These are phyloP conservation scores for Lycia hirtaria DNA, from an alignment of 2,888 invertebrate genomes.

Conservation along the genomic window DNA sequence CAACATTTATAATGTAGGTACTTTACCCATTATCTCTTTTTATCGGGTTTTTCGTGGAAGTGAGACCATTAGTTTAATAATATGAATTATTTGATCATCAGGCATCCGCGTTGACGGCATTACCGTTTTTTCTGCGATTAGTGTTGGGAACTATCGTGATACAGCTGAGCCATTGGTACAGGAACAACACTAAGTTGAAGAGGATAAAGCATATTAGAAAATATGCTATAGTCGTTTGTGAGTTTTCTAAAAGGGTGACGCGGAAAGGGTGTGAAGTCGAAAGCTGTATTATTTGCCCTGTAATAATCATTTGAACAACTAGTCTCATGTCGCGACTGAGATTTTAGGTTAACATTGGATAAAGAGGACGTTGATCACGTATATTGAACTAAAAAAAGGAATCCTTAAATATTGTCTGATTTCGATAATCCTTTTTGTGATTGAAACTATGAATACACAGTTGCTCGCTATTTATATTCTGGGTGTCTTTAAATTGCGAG, in stretches of 20 bases:
- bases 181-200: conserved; percentile 55
- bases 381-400: no score
- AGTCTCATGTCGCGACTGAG: no score
- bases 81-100: conserved; percentile 45
- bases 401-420: no score
- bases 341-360: no score
- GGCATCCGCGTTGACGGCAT: conserved; percentile 73
- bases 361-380: no score
- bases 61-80: conserved; percentile 2
- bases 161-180: conserved; percentile 72
- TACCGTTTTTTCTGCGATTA: conserved; percentile 73
- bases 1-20: conserved; percentile 68
- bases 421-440: no score
- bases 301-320: no score
- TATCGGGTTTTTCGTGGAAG: conserved; percentile 3
- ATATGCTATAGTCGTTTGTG: conserved; percentile 79
- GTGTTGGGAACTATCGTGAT: conserved; percentile 72
- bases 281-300: no score
- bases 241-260: conserved; percentile 54
- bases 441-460: no score
- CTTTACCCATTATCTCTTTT: conserved; percentile 6
- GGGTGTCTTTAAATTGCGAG: no score
- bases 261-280: no score
- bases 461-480: no score
- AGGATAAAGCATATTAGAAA: conserved; percentile 66